Evolutionary conservation across 1,140 invertebrate species (phyloP).

Genomic region (Chlorops oryzae): DNA sequence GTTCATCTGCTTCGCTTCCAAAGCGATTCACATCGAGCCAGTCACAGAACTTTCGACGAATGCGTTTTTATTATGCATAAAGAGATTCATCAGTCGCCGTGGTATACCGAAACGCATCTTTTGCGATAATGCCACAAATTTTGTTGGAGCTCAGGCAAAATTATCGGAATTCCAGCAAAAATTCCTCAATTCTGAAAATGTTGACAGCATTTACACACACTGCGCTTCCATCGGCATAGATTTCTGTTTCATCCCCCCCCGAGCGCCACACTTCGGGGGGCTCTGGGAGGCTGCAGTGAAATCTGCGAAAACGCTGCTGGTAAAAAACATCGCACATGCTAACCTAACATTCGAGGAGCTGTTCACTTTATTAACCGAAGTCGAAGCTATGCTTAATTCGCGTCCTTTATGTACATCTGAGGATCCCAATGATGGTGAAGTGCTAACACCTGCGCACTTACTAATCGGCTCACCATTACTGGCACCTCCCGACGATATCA

Average conservation of each 20-base stretch:
- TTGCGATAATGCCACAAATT: too few species aligned
- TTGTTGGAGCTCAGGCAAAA: too few species aligned
- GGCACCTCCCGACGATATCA: background rate
- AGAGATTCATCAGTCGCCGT: too few species aligned
- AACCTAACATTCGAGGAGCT: slow-evolving; percentile 29
- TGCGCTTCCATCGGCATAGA: too few species aligned
- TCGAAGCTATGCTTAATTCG: slow-evolving; percentile 30
- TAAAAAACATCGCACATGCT: slow-evolving; percentile 20
- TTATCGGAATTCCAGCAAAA: too few species aligned
- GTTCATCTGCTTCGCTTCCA: too few species aligned
- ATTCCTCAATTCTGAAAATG: too few species aligned
- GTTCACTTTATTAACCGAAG: slow-evolving; percentile 16
- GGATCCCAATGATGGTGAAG: slow-evolving; percentile 23
- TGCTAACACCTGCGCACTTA: slow-evolving; percentile 41
- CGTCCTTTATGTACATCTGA: slow-evolving; percentile 23
- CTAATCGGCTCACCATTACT: slow-evolving; percentile 29
- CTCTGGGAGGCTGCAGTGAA: slow-evolving; percentile 32
- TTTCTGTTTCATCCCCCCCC: slow-evolving; percentile 27
- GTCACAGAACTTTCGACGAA: too few species aligned
- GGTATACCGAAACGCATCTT: too few species aligned
- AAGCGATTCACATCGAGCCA: too few species aligned
- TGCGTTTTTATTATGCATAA: too few species aligned
- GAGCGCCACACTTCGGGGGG: slow-evolving; percentile 31
- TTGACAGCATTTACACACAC: too few species aligned
- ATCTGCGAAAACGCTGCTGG: slow-evolving; percentile 29